phyloP scores from a whole-genome alignment of 2,797 vertebrate species.

The Rhodeus uyekii region DNA sequence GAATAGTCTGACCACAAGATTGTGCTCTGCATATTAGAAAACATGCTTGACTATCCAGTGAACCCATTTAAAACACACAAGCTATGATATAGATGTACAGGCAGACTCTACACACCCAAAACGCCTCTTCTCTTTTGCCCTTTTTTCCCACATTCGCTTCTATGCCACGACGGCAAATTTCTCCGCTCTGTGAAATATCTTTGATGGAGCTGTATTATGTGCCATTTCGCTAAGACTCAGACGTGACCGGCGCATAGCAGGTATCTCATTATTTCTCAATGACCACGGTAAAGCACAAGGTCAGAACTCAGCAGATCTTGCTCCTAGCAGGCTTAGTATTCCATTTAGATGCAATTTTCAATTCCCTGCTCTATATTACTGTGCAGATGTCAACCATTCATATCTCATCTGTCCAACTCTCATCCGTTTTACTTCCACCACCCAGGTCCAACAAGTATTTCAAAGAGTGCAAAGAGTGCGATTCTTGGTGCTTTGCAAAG shows the following conservation, averaged over 20 bases:
- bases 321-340: constrained; percentile 71
- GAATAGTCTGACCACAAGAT: background rate
- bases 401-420: constrained; percentile 66
- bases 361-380: constrained; percentile 67
- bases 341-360: constrained; percentile 76
- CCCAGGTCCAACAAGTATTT: background rate
- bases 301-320: constrained; percentile 78
- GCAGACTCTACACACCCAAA: background rate
- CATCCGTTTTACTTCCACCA: constrained; percentile 58
- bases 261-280: constrained; percentile 78
- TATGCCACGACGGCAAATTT: constrained; percentile 18
- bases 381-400: constrained; percentile 54
- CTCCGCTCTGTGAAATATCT: constrained; percentile 46
- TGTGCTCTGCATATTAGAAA: constrained; percentile 2
- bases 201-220: constrained; percentile 32
- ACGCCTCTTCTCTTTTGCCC: background rate
- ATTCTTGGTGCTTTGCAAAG: background rate
- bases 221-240: constrained; percentile 36
- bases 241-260: constrained; percentile 67
- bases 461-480: constrained; percentile 3
- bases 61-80: background rate
- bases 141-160: constrained; percentile 24
- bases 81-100: background rate
- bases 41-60: background rate
- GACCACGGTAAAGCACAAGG: constrained; percentile 75